Conservation (phyloP, 2,113 vertebrate species). For the Pagrus major region DNA sequence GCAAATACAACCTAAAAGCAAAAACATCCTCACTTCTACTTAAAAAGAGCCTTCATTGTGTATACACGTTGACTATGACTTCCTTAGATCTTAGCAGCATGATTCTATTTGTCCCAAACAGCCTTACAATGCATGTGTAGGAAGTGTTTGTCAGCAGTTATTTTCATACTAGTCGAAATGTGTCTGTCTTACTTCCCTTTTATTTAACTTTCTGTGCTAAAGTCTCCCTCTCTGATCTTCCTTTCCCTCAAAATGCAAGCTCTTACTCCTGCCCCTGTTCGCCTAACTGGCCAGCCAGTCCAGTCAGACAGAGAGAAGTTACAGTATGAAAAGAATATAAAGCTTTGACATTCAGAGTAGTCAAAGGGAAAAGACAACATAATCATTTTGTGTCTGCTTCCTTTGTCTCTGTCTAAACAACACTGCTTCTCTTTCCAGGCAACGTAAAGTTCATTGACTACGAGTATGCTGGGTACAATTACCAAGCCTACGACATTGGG, state of each 20-base stretch:
- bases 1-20: not conserved
- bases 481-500: conserved; percentile 98
- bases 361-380: conserved; percentile 71
- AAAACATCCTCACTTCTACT: not conserved
- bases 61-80: not conserved
- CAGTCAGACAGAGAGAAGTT: conserved; percentile 50
- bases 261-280: conserved; percentile 75
- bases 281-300: conserved; percentile 23
- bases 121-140: conserved; percentile 21
- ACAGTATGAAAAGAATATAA: conserved; percentile 52
- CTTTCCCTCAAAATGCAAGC: conserved; percentile 82
- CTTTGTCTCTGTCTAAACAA: conserved; percentile 74
- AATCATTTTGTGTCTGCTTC: conserved; percentile 51
- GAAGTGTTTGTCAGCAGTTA: not conserved
- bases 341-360: conserved; percentile 69
- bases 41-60: not conserved
- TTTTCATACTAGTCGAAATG: not conserved
- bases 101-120: not conserved
- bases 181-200: not conserved
- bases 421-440: conserved; percentile 87
- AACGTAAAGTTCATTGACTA: conserved; percentile 99
- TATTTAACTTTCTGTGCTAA: not conserved
- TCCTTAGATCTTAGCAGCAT: not conserved
- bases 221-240: not conserved
- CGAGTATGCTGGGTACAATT: conserved; percentile 99